Percentiles rank a stretch among this genome's conserved stretches.
These are phyloP conservation scores for Strigamia transsilvanica DNA, from an alignment of 2,888 invertebrate species.

Conservation along the genomic window DNA sequence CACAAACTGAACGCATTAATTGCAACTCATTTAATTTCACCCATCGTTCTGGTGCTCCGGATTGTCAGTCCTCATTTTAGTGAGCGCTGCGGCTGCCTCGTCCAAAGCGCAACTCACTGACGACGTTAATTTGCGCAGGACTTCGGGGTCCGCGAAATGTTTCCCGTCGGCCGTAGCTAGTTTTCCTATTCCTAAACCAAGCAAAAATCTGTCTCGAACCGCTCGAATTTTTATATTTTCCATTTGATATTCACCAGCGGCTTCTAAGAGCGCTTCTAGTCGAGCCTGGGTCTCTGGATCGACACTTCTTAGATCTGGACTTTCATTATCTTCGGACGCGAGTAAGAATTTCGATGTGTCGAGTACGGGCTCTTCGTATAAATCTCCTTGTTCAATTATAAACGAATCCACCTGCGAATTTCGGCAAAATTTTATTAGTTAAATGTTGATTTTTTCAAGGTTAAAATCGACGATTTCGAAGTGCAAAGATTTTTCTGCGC, in stretches of 20 bases:
- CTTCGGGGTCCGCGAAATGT: slow-evolving; percentile 85
- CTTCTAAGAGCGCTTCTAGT: slow-evolving; percentile 91
- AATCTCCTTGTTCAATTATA: slow-evolving; percentile 73
- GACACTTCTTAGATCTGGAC: slow-evolving; percentile 62
- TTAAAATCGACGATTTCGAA: no score
- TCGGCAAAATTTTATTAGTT: no score
- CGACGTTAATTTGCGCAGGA: slow-evolving; percentile 83
- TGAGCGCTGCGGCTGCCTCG: slow-evolving; percentile 95
- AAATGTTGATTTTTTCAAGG: no score
- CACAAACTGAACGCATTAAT: no score
- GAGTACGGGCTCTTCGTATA: slow-evolving; percentile 72
- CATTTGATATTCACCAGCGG: slow-evolving; percentile 73
- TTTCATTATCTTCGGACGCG: slow-evolving; percentile 67
- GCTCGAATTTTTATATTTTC: no score
- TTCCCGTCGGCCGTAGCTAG: slow-evolving; percentile 71
- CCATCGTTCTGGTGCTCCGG: slow-evolving; percentile 69
- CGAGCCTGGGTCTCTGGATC: slow-evolving; percentile 86
- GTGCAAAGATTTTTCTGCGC: no score
- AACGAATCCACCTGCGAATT: slow-evolving; percentile 76
- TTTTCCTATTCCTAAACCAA: slow-evolving; percentile 81
- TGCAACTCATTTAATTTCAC: no score
- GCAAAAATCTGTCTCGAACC: no score
- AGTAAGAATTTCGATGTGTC: slow-evolving; percentile 74
- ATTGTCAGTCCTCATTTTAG: slow-evolving; percentile 93
- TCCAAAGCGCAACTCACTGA: slow-evolving; percentile 93